These are phyloP conservation scores for Dendrolimus houi DNA, from an alignment of 2,888 invertebrate genomes.

Conservation along the genomic window DNA sequence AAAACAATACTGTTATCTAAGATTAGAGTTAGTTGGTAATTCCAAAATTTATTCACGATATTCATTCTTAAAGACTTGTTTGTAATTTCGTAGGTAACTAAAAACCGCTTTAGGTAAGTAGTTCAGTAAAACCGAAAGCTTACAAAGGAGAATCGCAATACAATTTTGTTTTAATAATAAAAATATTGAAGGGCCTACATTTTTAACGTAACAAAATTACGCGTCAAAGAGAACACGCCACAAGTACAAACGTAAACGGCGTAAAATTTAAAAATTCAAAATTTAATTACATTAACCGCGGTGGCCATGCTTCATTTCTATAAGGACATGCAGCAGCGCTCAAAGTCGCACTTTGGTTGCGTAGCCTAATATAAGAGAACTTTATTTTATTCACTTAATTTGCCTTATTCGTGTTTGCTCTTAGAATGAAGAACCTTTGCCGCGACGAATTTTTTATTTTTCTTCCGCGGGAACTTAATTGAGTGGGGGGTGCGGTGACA, in stretches of 20 bases:
- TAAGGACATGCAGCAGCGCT: conserved; percentile 45
- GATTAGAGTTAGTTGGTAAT: background rate
- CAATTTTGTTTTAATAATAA: conserved; percentile 8
- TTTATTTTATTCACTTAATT: conserved; percentile 72
- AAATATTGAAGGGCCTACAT: conserved; percentile 19
- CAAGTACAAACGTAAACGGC: conserved; percentile 28
- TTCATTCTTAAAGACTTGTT: background rate
- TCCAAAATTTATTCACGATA: background rate
- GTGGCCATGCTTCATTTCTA: conserved; percentile 33
- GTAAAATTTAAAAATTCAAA: conserved; percentile 51
- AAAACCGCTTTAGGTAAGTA: background rate
- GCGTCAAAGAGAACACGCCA: conserved; percentile 24
- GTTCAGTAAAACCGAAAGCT: conserved; percentile 1
- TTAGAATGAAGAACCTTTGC: conserved; percentile 49
- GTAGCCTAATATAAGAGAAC: conserved; percentile 61
- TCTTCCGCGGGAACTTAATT: conserved; percentile 56
- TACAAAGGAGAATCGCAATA: conserved; percentile 9
- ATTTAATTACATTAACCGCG: conserved; percentile 53
- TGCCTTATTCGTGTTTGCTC: conserved; percentile 65
- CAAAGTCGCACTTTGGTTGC: conserved; percentile 43
- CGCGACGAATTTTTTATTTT: conserved; percentile 52
- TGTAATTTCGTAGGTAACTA: background rate
- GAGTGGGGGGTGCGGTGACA: conserved; percentile 32
- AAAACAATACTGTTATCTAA: too few species aligned
- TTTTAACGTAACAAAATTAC: conserved; percentile 32